phyloP scores from a whole-genome alignment of 2,797 vertebrate species.

The Girardinus metallicus region DNA sequence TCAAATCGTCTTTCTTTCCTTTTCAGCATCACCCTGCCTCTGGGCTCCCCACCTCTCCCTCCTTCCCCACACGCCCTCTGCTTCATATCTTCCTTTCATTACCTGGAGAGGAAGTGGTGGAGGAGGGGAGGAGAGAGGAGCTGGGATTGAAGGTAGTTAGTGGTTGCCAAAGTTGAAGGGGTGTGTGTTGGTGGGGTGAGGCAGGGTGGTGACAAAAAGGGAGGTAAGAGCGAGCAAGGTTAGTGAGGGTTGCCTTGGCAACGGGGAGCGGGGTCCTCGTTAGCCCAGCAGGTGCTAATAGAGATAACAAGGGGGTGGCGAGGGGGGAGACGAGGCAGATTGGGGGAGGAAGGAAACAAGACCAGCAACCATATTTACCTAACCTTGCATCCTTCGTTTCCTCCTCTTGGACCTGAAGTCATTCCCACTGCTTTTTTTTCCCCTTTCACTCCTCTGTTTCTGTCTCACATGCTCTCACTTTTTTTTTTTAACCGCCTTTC shows the following conservation, averaged over 20 bases:
- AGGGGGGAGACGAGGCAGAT: constrained; percentile 1
- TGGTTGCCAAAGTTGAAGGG: constrained; percentile 61
- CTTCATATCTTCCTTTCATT: constrained; percentile 75
- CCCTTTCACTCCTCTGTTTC: neutral
- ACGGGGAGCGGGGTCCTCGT: constrained; percentile 77
- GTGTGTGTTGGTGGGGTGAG: constrained; percentile 6
- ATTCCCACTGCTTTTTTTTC: neutral
- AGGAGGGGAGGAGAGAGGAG: constrained; percentile 29
- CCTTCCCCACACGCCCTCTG: constrained; percentile 14
- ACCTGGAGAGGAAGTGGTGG: constrained; percentile 66
- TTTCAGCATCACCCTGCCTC: constrained; percentile 17
- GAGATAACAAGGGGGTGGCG: constrained; percentile 79
- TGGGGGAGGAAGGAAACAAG: constrained; percentile 18
- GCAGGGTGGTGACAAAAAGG: constrained; percentile 13
- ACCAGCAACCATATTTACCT: constrained; percentile 64
- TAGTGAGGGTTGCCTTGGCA: constrained; percentile 79
- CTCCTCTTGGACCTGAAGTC: constrained; percentile 20
- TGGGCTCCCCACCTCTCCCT: too few relatives aligned
- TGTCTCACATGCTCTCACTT: constrained; percentile 18
- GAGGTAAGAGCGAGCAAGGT: constrained; percentile 61
- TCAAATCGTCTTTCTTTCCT: constrained; percentile 64
- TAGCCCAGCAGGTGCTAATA: constrained; percentile 86
- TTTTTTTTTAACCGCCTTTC: constrained; percentile 5
- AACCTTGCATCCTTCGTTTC: constrained; percentile 71
- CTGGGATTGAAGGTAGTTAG: constrained; percentile 69